phyloP scores from a whole-genome alignment of 2,797 vertebrate species.

The Urophycis tenuis region DNA sequence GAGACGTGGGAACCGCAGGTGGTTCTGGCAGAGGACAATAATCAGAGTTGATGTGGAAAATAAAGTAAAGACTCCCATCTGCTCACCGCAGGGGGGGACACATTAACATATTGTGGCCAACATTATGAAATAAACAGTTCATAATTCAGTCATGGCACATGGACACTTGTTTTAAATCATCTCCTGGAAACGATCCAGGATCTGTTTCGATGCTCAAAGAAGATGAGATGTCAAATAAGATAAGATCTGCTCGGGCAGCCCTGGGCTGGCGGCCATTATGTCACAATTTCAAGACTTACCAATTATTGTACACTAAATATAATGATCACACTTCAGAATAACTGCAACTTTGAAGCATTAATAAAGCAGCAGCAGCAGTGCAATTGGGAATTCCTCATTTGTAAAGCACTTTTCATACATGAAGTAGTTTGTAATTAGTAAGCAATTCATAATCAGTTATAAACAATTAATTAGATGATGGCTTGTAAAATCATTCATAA shows the following conservation, averaged over 20 bases:
- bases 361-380: no score
- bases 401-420: no score
- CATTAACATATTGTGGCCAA: slow-evolving; percentile 99
- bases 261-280: slow-evolving; percentile 48
- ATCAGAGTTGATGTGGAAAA: slow-evolving; percentile 99
- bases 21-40: slow-evolving; percentile 99
- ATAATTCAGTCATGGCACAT: slow-evolving; percentile 93
- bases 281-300: slow-evolving; percentile 39
- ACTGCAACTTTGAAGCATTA: no score
- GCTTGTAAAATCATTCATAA: no score
- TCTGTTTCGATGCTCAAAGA: slow-evolving; percentile 38
- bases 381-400: no score
- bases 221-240: slow-evolving; percentile 49
- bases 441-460: no score
- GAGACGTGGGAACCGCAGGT: slow-evolving; percentile 97
- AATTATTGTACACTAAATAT: background rate
- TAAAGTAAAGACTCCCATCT: slow-evolving; percentile 99
- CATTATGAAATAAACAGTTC: slow-evolving; percentile 99
- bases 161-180: slow-evolving; percentile 80
- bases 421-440: no score
- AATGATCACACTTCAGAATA: background rate
- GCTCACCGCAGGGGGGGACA: slow-evolving; percentile 92
- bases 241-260: slow-evolving; percentile 44
- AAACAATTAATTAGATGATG: no score
- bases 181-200: slow-evolving; percentile 54